Conservation (phyloP, 2,888 invertebrate genomes). For the Fragum sueziense region DNA sequence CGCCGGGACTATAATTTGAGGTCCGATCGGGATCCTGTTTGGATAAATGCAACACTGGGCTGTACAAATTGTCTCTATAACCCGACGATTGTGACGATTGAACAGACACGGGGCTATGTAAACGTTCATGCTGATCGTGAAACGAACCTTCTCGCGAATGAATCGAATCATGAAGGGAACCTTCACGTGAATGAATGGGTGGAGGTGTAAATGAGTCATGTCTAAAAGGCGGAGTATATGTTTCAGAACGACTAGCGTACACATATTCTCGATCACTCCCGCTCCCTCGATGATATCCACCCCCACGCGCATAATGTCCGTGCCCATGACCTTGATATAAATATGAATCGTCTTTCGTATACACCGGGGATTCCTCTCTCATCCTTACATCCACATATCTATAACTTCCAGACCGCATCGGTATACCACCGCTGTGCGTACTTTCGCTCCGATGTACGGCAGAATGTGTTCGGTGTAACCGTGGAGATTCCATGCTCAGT, state of each 20-base stretch:
- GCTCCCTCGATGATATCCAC: constrained; percentile 61
- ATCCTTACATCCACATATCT: constrained; percentile 53
- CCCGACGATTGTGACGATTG: constrained; percentile 57
- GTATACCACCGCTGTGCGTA: constrained; percentile 60
- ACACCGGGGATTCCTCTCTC: constrained; percentile 61
- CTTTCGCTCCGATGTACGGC: constrained; percentile 64
- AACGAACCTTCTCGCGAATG: constrained; percentile 57
- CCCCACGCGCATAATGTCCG: constrained; percentile 44
- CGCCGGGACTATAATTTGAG: constrained; percentile 51
- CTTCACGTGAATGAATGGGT: constrained; percentile 54
- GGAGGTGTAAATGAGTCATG: constrained; percentile 63
- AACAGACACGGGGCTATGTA: constrained; percentile 58
- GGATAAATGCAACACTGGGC: constrained; percentile 62
- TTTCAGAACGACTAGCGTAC: constrained; percentile 67
- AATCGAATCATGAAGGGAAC: constrained; percentile 60
- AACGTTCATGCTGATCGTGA: constrained; percentile 62
- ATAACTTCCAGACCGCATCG: constrained; percentile 59
- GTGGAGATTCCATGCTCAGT: constrained; percentile 71
- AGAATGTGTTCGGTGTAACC: constrained; percentile 67
- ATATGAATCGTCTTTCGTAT: constrained; percentile 60
- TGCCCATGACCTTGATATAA: constrained; percentile 60
- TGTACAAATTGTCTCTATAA: constrained; percentile 61
- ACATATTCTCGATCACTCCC: constrained; percentile 62
- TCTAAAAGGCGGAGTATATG: constrained; percentile 62
- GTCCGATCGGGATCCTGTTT: constrained; percentile 45